These are phyloP conservation scores for Chiloscyllium plagiosum DNA, from an alignment of 2,113 vertebrate genomes.

Conservation along the genomic window DNA sequence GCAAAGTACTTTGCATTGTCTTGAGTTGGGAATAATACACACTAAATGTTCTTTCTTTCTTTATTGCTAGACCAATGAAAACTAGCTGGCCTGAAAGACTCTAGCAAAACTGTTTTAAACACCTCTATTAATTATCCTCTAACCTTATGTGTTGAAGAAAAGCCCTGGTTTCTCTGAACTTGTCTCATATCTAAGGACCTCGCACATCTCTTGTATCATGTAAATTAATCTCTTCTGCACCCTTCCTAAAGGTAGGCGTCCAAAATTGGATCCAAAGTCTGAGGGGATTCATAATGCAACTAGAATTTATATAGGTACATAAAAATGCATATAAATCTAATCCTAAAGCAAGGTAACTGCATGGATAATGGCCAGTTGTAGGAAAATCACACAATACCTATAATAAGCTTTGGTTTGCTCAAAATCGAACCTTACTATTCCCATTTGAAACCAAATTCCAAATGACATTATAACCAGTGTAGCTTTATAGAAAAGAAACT, in stretches of 20 bases:
- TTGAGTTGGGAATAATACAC: not conserved
- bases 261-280: not conserved
- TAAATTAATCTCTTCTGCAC: not conserved
- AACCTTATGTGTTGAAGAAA: not conserved
- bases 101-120: not conserved
- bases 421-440: not conserved
- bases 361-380: not conserved
- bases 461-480: not conserved
- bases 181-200: not conserved
- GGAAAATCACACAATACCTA: not conserved
- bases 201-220: not conserved
- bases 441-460: not conserved
- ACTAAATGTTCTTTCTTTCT: not conserved
- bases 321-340: not conserved
- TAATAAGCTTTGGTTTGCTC: not conserved
- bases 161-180: not conserved
- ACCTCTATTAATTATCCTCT: not conserved
- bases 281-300: not conserved
- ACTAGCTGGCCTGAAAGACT: not conserved
- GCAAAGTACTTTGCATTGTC: not conserved
- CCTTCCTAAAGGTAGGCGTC: not conserved
- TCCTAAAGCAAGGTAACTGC: no score
- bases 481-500: not conserved
- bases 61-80: not conserved
- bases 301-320: not conserved